Conservation (phyloP, 2,888 invertebrate genomes). For the Heliconius aoede region DNA sequence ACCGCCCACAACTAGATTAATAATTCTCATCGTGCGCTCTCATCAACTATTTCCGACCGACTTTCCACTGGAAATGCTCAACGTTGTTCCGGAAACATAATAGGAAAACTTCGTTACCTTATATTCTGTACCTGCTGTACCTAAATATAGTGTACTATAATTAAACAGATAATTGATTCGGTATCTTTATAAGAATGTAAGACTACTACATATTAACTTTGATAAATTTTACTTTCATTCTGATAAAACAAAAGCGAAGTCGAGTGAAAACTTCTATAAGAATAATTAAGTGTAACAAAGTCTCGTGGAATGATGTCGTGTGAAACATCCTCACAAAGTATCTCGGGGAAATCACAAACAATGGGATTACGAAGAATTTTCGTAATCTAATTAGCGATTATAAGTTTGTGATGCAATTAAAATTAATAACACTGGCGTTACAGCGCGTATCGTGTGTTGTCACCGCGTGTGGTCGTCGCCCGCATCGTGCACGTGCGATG, state of each 20-base stretch:
- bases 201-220: background rate
- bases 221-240: background rate
- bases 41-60: slow-evolving; percentile 10
- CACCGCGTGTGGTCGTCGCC: background rate
- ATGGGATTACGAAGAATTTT: background rate
- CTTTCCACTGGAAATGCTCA: slow-evolving; percentile 3
- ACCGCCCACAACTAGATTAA: background rate
- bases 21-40: slow-evolving; percentile 6
- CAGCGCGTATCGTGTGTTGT: background rate
- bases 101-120: background rate
- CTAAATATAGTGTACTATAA: background rate
- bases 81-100: slow-evolving; percentile 15
- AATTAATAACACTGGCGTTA: background rate
- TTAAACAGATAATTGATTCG: background rate
- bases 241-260: background rate
- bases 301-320: background rate
- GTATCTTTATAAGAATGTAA: background rate
- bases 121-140: background rate
- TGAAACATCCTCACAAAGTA: background rate
- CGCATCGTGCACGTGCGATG: background rate
- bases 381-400: background rate
- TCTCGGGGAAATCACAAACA: background rate
- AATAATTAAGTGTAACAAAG: background rate
- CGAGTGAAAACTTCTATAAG: background rate
- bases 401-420: background rate